phyloP scores from a whole-genome alignment of 2,797 vertebrate species.

The Esox lucius region DNA sequence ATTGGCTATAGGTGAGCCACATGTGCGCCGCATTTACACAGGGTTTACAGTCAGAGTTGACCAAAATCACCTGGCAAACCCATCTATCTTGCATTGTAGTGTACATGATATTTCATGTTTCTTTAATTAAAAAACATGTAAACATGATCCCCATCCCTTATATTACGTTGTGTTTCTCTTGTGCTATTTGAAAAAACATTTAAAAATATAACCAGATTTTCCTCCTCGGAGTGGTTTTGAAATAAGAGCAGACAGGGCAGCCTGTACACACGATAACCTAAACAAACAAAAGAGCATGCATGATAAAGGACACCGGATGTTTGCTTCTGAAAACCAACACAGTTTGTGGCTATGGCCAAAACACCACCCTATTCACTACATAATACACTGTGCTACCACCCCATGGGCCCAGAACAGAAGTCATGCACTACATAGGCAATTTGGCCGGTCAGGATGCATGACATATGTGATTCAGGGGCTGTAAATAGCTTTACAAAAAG shows the following conservation, averaged over 20 bases:
- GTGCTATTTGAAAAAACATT: neutral
- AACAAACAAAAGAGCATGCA: slow-evolving; percentile 40
- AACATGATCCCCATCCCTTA: too few relatives aligned
- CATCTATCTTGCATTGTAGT: too few relatives aligned
- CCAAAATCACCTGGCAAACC: too few relatives aligned
- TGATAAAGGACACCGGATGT: slow-evolving; percentile 18
- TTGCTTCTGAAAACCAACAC: neutral
- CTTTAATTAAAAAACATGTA: too few relatives aligned
- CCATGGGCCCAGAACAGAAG: neutral
- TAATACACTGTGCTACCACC: neutral
- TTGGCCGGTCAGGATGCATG: neutral
- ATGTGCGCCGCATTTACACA: too few relatives aligned
- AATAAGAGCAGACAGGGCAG: neutral
- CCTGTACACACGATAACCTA: slow-evolving; percentile 27
- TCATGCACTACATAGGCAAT: neutral
- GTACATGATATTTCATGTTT: too few relatives aligned
- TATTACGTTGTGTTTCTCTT: neutral
- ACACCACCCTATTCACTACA: neutral
- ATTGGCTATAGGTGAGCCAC: too few relatives aligned
- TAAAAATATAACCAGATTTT: neutral
- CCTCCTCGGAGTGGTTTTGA: neutral
- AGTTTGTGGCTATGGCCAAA: neutral
- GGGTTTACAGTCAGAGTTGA: too few relatives aligned
- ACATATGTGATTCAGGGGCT: neutral
- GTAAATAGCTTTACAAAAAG: neutral